Evolutionary conservation across 2,797 vertebrate genomes (phyloP).

Genomic region (Intellagama lesueurii): DNA sequence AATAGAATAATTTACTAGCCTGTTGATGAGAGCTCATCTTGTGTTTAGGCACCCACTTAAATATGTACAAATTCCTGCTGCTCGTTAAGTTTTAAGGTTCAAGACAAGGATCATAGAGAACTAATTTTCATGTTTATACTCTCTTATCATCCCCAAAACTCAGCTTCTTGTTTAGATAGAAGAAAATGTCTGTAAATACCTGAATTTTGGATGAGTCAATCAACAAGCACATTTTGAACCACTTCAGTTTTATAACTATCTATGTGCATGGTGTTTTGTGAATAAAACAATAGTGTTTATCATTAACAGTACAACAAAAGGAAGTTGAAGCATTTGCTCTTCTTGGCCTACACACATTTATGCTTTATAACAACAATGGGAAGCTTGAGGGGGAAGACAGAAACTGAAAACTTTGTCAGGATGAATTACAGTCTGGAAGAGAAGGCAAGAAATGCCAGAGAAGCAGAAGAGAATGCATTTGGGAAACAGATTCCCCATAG

Average conservation of each 20-base stretch:
- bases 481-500: background rate
- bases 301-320: background rate
- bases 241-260: background rate
- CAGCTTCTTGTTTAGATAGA: accelerated
- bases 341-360: background rate
- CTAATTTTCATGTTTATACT: background rate
- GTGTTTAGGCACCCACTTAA: background rate
- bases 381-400: background rate
- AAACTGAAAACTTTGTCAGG: background rate
- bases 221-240: background rate
- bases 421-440: accelerated
- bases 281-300: background rate
- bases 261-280: background rate
- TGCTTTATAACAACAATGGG: background rate
- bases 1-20: background rate
- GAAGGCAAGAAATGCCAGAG: background rate
- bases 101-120: background rate
- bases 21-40: background rate
- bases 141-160: background rate
- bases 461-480: accelerated
- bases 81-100: background rate
- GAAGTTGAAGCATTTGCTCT: conserved; percentile 16
- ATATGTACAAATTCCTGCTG: background rate
- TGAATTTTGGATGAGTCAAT: background rate
- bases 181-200: background rate